phyloP scores from a whole-genome alignment of 2,797 vertebrate genomes.

The Saxicola maurus region DNA sequence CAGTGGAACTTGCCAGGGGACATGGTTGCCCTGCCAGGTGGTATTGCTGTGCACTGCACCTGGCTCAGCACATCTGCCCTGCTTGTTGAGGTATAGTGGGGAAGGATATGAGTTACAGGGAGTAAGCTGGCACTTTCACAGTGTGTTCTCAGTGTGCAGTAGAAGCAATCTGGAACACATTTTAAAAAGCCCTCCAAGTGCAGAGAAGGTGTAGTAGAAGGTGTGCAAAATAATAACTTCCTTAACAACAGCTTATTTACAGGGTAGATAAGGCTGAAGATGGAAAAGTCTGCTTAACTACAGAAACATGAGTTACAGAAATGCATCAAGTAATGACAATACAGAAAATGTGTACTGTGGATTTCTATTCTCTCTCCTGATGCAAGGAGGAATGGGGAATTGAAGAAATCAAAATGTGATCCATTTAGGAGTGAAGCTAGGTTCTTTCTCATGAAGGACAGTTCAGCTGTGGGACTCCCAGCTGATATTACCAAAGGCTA shows the following conservation, averaged over 20 bases:
- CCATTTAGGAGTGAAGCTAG: neutral
- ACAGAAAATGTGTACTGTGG: neutral
- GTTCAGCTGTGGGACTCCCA: neutral
- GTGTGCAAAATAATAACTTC: neutral
- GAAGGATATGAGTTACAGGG: neutral
- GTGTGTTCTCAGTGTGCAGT: rapidly evolving
- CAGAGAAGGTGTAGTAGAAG: neutral
- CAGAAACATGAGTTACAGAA: neutral
- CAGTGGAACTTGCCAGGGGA: neutral
- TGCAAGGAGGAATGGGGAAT: neutral
- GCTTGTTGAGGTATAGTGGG: neutral
- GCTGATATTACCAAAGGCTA: neutral
- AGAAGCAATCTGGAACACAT: neutral
- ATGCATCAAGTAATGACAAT: neutral
- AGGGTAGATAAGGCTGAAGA: neutral
- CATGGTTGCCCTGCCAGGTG: neutral
- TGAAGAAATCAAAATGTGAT: neutral
- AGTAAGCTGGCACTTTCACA: neutral
- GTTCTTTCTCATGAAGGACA: neutral
- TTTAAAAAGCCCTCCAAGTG: neutral
- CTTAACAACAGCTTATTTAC: neutral
- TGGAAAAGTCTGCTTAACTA: neutral
- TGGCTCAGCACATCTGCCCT: neutral
- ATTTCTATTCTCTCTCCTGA: neutral
- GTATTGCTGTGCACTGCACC: neutral